Base-by-base conservation (phyloP, 2,797 vertebrate species). In the Phrynocephalus vlangalii region DNA sequence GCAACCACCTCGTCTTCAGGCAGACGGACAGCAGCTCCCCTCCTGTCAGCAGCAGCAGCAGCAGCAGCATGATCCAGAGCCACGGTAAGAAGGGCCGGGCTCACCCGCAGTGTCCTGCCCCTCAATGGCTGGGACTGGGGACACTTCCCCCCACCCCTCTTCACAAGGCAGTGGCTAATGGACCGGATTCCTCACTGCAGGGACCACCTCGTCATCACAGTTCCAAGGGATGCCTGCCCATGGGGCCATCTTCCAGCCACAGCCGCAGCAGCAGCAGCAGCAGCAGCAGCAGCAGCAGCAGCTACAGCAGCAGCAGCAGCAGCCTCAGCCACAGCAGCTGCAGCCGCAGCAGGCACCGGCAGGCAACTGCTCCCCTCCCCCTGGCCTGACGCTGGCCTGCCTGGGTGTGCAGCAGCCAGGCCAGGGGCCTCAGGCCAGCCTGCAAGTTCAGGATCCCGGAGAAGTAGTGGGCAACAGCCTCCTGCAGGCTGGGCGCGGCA, bases 11-110 rank as follows among this genome's bases (percentile, higher is more conserved):
- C 5, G 60, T 63, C 96, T 99, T 99, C 98, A 98, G 98, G 95
- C 98, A 98, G 30, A 96, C 98, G 90, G 98, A 98, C 96, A 98
- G 97, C 95, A 99, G 98, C 93, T 98, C 99, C 78, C 98, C 98
- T 11, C 98, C 98, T 0, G 96, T 97, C 92, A 97, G 96, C 96
- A 97, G 97, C 94, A 96, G 96, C 87, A 95, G n/a, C n/a, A n/a
- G 97, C 94, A 97, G 97, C 94, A 96, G 96, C 87, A 95, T 99
- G 96, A 97, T 99, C 94, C 98, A 98, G 95, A 94, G 97, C 91
- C 98, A 99, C 2, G 97, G 99, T 99, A 94, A 97, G 38, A 44
- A 44, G 38, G 38, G 38, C 38, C 38, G 5, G 38, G 38, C 38
- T 44, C 38, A 3, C 38, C 38, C 38, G 38, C 38, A 44, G 38